Base-by-base conservation (phyloP, 1,140 invertebrate species). In the Aphaenogaster rudis region DNA sequence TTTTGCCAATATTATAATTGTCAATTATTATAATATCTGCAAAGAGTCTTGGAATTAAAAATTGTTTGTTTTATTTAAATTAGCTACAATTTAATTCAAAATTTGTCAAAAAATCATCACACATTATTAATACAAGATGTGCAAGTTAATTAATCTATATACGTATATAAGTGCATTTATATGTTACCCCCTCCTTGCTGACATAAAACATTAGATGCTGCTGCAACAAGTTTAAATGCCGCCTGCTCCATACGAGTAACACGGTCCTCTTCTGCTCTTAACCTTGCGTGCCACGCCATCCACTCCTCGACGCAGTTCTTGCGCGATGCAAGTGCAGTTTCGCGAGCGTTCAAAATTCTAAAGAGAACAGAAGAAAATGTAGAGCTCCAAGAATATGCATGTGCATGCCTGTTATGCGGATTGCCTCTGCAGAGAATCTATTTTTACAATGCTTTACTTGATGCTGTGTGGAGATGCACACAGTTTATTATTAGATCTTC, bases 301-400 rank as follows among this genome's bases (percentile, higher is more conserved):
- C 94, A 95, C 82, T 95, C 93, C 74, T 95, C 94, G 8, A 95
- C 94, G 85, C 94, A 95, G 74, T 94, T 95, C 86, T 94, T 95
- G 57, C 95, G 93, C 42, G 94, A 94, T 9, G 92, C 91, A 63
- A 95, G 92, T 82, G 94, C 94, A 67, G 94, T 92, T 92, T 95
- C 94, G 50, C 95, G 94, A 45, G 94, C 95, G 86, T 93, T 94
- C 67, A 95, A 90, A 91, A 95, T 94, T 92, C 95, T 95, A 61
- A 59, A 85, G 64, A 42, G 21, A 39, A 74, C 13, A 28, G 28
- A 61, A 50, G 39, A 84, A 42, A 63, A 13, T 28, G 21, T 61
- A 76, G 11, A 74, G 33, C 2, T 63, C n/a, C 17, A 61, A 61
- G 42, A 61, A 84, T 61, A 57, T 71, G n/a, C 80, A 50, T 28